Conservation (phyloP, 2,797 vertebrate species). For the Intellagama lesueurii region DNA sequence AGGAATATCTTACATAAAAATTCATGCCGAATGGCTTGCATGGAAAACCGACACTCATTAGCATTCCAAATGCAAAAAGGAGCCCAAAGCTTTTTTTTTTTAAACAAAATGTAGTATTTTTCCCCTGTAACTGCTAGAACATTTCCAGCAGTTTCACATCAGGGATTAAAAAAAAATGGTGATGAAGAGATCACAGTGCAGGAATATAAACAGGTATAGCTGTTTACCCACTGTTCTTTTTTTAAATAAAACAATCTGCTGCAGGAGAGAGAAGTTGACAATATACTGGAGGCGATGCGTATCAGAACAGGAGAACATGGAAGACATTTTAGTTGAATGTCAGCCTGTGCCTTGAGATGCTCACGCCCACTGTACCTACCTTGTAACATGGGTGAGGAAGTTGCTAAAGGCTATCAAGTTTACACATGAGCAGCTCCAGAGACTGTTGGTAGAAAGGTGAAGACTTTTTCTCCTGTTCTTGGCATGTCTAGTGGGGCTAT, state of each 20-base stretch:
- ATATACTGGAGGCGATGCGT: neutral
- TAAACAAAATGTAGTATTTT: neutral
- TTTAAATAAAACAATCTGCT: neutral
- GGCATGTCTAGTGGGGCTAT: neutral
- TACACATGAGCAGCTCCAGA: neutral
- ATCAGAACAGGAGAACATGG: neutral
- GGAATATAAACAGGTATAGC: slow-evolving; percentile 23
- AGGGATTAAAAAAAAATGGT: slow-evolving; percentile 23
- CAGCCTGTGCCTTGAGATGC: neutral
- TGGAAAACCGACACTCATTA: slow-evolving; percentile 10
- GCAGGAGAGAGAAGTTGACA: neutral
- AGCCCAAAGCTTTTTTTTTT: slow-evolving; percentile 10
- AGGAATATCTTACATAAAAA: neutral
- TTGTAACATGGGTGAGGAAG: neutral
- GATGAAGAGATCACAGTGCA: slow-evolving; percentile 19
- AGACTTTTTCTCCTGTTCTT: neutral
- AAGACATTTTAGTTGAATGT: neutral
- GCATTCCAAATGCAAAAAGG: neutral
- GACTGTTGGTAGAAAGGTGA: neutral
- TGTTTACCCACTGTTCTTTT: slow-evolving; percentile 29
- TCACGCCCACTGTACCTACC: neutral
- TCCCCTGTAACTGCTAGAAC: slow-evolving; percentile 27
- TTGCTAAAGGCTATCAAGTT: neutral
- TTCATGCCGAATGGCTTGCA: slow-evolving; percentile 4
- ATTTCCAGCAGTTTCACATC: slow-evolving; percentile 27